Conservation (phyloP, 2,113 vertebrate species). For the Sinosuthora webbiana region DNA sequence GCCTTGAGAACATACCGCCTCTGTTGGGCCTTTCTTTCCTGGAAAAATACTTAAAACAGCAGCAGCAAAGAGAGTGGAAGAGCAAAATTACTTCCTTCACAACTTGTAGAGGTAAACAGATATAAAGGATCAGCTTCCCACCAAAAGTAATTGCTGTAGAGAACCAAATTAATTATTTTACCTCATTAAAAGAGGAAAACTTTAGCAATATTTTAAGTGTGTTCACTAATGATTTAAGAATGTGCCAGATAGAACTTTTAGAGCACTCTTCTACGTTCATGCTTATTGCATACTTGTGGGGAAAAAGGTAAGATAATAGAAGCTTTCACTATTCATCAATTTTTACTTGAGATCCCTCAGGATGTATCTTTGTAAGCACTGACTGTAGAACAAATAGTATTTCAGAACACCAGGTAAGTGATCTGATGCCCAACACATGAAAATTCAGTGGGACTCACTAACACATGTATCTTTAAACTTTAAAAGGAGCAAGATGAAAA, state of each 20-base stretch:
- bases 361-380: background rate
- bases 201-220: background rate
- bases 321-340: background rate
- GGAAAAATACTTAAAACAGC: background rate
- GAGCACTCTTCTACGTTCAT: background rate
- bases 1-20: background rate
- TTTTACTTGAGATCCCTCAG: background rate
- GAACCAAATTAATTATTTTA: background rate
- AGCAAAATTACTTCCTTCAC: background rate
- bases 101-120: background rate
- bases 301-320: background rate
- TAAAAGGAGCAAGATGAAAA: background rate
- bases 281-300: background rate
- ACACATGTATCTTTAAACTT: background rate
- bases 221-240: background rate
- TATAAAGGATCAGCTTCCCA: background rate
- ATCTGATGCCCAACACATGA: background rate
- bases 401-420: background rate
- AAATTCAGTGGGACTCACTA: background rate
- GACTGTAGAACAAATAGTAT: background rate
- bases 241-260: background rate
- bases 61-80: background rate
- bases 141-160: background rate
- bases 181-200: background rate
- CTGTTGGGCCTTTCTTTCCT: background rate